Percentiles rank a stretch among this genome's conserved stretches.
Evolutionary conservation across 2,113 vertebrate species (phyloP).

Genomic region (Australoheros scitulus): DNA sequence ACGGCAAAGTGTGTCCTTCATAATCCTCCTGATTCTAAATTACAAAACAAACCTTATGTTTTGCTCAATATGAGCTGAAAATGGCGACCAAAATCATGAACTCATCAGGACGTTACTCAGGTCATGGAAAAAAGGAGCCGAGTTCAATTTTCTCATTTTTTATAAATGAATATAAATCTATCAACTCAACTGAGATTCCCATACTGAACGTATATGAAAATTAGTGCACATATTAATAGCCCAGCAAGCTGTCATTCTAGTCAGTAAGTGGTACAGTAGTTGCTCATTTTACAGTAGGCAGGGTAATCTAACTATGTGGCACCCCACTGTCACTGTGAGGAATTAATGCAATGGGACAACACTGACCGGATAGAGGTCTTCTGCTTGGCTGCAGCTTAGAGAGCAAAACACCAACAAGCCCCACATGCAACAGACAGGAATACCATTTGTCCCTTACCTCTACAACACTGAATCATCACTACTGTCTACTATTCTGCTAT

Average conservation of each 20-base stretch:
- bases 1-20: too few relatives aligned
- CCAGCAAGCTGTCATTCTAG: not conserved
- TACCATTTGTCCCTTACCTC: conserved; percentile 10
- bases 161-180: not conserved
- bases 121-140: not conserved
- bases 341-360: conserved; percentile 31
- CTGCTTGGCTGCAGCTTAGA: conserved; percentile 39
- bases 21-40: not conserved
- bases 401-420: conserved; percentile 13
- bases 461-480: not conserved
- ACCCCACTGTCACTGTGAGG: not conserved
- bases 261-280: not conserved
- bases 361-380: conserved; percentile 41
- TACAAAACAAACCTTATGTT: not conserved
- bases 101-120: not conserved
- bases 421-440: conserved; percentile 6
- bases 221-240: not conserved
- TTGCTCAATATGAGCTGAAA: too few relatives aligned
- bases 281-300: not conserved
- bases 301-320: not conserved
- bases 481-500: not conserved
- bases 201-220: not conserved
- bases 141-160: not conserved
- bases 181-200: not conserved
- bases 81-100: not conserved